Conservation (phyloP, 2,888 invertebrate species). For the Drosophila monieri region DNA sequence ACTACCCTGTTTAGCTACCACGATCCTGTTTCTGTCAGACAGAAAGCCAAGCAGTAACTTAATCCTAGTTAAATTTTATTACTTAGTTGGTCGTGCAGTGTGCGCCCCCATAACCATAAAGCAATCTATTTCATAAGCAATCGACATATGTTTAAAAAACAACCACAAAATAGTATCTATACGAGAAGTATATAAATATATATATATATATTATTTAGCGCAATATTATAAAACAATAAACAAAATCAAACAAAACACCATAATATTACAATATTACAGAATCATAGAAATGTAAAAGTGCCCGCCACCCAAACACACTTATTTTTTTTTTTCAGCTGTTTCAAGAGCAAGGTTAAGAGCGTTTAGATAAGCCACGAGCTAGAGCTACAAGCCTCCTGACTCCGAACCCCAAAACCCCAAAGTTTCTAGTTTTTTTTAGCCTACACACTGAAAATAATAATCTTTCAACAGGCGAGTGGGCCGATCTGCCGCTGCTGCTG, state of each 20-base stretch:
- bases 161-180: conserved; percentile 38
- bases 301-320: conserved; percentile 19
- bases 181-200: conserved; percentile 18
- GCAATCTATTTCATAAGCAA: conserved; percentile 31
- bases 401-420: conserved; percentile 8
- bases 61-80: conserved; percentile 63
- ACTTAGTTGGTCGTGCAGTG: conserved; percentile 63
- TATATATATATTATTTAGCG: conserved; percentile 67
- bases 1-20: not conserved
- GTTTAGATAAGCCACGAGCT: conserved; percentile 43
- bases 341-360: conserved; percentile 74
- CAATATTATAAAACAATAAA: conserved; percentile 68
- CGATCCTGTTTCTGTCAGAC: conserved; percentile 73
- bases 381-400: not conserved
- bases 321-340: conserved; percentile 50
- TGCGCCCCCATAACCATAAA: conserved; percentile 42
- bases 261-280: not conserved
- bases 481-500: conserved; percentile 19
- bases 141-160: conserved; percentile 36
- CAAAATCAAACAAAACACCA: conserved; percentile 36
- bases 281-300: conserved; percentile 26
- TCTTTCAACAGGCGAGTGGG: conserved; percentile 55
- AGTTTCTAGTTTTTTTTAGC: conserved; percentile 53
- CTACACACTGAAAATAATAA: conserved; percentile 54
- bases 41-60: conserved; percentile 57